Conservation (phyloP, 2,113 vertebrate species). For the Notothenia coriiceps region DNA sequence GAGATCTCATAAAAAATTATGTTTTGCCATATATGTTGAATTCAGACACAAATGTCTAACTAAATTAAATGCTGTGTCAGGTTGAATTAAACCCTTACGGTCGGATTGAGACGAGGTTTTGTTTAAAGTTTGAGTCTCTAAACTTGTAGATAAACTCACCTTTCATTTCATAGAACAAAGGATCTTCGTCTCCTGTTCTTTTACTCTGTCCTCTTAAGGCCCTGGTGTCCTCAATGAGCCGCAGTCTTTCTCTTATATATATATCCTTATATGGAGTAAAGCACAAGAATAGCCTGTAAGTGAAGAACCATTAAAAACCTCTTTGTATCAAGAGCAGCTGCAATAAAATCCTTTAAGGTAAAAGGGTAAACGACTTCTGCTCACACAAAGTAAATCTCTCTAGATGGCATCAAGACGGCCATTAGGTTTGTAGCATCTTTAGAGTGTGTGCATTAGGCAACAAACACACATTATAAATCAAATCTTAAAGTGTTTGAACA, state of each 20-base stretch:
- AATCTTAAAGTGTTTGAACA: neutral
- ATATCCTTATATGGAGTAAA: constrained; percentile 61
- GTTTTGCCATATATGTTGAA: too few relatives aligned
- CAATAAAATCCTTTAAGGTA: constrained; percentile 18
- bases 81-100: too few relatives aligned
- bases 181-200: constrained; percentile 22
- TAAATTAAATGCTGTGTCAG: too few relatives aligned
- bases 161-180: too few relatives aligned
- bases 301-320: constrained; percentile 29
- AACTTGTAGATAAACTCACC: too few relatives aligned
- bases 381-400: neutral
- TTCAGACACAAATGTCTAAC: too few relatives aligned
- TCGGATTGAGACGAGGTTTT: too few relatives aligned
- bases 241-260: constrained; percentile 45
- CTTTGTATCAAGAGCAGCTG: constrained; percentile 8
- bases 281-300: constrained; percentile 9
- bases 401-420: neutral
- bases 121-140: too few relatives aligned
- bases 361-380: constrained; percentile 3
- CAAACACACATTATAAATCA: neutral
- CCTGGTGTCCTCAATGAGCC: constrained; percentile 25
- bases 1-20: too few relatives aligned
- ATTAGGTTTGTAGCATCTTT: neutral
- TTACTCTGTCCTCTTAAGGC: constrained; percentile 42
- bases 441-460: neutral